Conservation (phyloP, 2,888 invertebrate species). For the Willowsia nigromaculata region DNA sequence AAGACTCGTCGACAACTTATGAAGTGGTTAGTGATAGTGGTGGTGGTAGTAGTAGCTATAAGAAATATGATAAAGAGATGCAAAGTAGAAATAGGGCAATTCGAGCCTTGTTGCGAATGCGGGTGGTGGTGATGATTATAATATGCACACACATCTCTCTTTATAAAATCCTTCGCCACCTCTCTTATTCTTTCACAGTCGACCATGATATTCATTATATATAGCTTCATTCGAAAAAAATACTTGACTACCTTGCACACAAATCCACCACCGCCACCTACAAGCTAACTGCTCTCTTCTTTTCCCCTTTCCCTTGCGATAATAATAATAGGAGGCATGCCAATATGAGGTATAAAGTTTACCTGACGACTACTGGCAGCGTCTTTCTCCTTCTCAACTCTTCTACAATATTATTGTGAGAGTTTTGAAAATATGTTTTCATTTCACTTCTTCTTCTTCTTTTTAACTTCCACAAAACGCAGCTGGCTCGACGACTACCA, state of each 20-base stretch:
- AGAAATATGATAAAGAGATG: constrained; percentile 45
- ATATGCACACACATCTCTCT: neutral
- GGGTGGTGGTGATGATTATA: constrained; percentile 3
- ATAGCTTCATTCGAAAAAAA: neutral
- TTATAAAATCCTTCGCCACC: constrained; percentile 14
- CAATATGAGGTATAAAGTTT: neutral
- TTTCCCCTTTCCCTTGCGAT: neutral
- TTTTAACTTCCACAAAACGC: neutral
- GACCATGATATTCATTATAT: constrained; percentile 22
- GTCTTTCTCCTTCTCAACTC: neutral
- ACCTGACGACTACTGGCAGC: neutral
- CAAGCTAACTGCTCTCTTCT: neutral
- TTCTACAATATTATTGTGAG: neutral
- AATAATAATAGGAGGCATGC: neutral
- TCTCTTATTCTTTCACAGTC: neutral
- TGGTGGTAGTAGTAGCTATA: constrained; percentile 6
- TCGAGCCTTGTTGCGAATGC: constrained; percentile 11
- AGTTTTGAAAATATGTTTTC: constrained; percentile 40
- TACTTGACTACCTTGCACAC: neutral
- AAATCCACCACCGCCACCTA: neutral
- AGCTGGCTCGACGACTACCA: neutral
- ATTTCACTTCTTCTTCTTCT: neutral
- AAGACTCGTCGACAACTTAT: neutral
- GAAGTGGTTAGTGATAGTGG: neutral
- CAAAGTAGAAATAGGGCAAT: constrained; percentile 32